Conservation (phyloP, 2,113 vertebrate genomes). For the Saccopteryx leptura region DNA sequence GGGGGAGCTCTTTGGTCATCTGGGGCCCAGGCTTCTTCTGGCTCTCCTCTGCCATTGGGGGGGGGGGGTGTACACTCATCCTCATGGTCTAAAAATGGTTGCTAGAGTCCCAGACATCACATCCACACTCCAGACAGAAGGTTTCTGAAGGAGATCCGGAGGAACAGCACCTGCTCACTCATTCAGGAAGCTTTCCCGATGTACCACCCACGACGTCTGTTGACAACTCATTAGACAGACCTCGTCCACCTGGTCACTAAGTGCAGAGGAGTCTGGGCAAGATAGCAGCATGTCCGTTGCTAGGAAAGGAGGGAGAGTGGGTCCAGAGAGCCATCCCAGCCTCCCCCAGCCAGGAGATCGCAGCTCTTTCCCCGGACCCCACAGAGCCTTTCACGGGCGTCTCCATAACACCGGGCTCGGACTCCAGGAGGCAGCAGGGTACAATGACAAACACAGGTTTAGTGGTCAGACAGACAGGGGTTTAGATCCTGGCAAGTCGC, state of each 20-base stretch:
- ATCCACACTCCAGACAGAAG: not conserved
- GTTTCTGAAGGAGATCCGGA: not conserved
- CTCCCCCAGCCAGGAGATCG: not conserved
- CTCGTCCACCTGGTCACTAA: not conserved
- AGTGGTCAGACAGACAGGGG: not conserved
- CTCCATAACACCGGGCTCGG: not conserved
- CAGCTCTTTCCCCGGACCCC: not conserved
- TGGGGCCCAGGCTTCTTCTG: not conserved
- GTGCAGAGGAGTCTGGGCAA: not conserved
- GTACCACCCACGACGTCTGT: not conserved
- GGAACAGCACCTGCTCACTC: not conserved
- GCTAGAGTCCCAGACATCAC: not conserved
- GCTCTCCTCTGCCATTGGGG: not conserved
- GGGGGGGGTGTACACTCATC: accelerated
- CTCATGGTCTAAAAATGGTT: not conserved
- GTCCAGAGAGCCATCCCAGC: not conserved
- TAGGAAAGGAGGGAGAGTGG: not conserved
- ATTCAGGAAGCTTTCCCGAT: not conserved
- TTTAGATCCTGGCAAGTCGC: not conserved
- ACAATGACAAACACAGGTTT: too few relatives aligned
- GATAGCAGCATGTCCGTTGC: not conserved
- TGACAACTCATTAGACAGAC: not conserved
- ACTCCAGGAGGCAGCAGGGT: not conserved
- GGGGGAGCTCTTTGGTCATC: accelerated
- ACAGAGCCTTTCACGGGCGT: accelerated